Conservation (phyloP, 2,113 vertebrate genomes). For the Xyrauchen texanus region DNA sequence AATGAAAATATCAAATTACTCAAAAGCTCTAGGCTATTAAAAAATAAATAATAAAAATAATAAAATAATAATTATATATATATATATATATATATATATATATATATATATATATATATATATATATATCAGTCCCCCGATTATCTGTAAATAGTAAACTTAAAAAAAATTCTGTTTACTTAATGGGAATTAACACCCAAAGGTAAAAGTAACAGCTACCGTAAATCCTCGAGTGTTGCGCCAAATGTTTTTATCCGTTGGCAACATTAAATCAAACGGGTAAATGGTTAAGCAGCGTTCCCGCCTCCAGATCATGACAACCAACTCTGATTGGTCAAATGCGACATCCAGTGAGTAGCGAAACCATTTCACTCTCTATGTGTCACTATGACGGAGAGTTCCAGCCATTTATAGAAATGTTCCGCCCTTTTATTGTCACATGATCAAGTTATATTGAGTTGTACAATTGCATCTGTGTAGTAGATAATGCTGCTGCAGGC, state of each 20-base stretch:
- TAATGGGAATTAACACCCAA: too few relatives aligned
- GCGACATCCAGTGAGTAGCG: conserved; percentile 55
- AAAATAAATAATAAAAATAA: too few relatives aligned
- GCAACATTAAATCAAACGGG: conserved; percentile 35
- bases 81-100: too few relatives aligned
- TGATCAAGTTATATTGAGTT: conserved; percentile 60
- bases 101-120: too few relatives aligned
- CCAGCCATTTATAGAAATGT: conserved; percentile 5
- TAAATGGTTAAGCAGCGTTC: conserved; percentile 27
- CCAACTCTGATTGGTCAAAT: conserved; percentile 61
- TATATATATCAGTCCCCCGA: too few relatives aligned
- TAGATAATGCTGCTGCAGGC: not conserved
- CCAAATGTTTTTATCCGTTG: not conserved
- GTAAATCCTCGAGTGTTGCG: conserved; percentile 36
- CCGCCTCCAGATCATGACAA: not conserved
- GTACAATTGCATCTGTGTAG: not conserved
- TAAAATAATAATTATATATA: too few relatives aligned
- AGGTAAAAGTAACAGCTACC: conserved; percentile 44
- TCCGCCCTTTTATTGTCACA: conserved; percentile 58
- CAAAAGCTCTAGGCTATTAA: too few relatives aligned
- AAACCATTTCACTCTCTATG: conserved; percentile 56
- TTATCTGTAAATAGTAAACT: too few relatives aligned
- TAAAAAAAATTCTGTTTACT: too few relatives aligned
- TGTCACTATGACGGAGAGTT: conserved; percentile 43
- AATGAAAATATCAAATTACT: too few relatives aligned